phyloP scores from a whole-genome alignment of 2,797 vertebrate genomes.

The Hemitrygon akajei region DNA sequence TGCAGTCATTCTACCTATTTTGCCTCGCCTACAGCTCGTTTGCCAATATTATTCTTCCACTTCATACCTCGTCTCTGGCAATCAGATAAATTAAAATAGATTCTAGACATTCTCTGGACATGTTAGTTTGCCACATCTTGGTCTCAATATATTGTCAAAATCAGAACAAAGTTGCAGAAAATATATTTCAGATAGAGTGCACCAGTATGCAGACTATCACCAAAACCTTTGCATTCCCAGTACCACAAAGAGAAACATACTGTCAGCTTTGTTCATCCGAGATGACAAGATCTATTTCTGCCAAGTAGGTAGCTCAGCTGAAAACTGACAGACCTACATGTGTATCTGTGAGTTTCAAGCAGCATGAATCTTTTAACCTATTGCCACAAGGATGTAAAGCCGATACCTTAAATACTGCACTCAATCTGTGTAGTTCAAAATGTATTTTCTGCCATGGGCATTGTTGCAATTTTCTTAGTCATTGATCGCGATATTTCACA shows the following conservation, averaged over 20 bases:
- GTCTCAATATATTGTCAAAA: not conserved
- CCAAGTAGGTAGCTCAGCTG: not conserved
- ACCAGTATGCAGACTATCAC: not conserved
- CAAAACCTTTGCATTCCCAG: not conserved
- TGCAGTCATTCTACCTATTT: not conserved
- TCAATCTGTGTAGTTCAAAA: conserved; percentile 21
- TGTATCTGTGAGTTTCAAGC: not conserved
- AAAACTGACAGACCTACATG: conserved; percentile 15
- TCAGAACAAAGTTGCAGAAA: not conserved
- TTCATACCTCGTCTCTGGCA: not conserved
- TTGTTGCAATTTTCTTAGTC: conserved; percentile 31
- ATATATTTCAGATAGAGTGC: not conserved
- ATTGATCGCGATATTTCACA: conserved; percentile 31
- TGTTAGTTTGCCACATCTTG: not conserved
- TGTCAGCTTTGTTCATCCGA: conserved; percentile 31
- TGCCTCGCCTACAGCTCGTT: not conserved
- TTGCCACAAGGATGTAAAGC: conserved; percentile 15
- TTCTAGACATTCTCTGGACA: not conserved
- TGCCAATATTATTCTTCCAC: not conserved
- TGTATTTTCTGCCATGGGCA: conserved; percentile 31
- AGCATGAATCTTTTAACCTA: conserved; percentile 17
- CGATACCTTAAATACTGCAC: conserved; percentile 21
- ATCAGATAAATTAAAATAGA: not conserved
- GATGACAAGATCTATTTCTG: conserved; percentile 31
- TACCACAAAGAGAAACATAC: not conserved